Evolutionary conservation across 2,888 invertebrate genomes (phyloP), one percentile per base, ranked within the genome.

Genomic region (Drosophila suboccidentalis): DNA sequence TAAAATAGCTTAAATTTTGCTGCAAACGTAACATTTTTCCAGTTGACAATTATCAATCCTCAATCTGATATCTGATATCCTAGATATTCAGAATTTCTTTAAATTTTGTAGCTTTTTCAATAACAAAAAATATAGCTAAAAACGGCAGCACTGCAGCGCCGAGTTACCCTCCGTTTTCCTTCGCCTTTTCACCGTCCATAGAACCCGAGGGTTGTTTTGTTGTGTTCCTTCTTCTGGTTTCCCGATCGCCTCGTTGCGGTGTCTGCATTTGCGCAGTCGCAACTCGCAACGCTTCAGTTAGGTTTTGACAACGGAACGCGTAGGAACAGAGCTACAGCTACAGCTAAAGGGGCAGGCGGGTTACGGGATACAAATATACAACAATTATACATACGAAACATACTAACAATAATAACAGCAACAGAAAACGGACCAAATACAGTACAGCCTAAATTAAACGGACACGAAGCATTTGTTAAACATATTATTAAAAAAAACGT

Each of bases 261-360:
- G 80, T 59, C 63, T 71, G 82, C 75, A 47, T 80, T 54, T 66
- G 77, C 51, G 74, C 60, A 61, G 73, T 22, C 72, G 60, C 71
- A 57, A 44, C 53, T 69, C 46, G 53, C 71, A 60, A 63, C 59
- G 60, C 60, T 77, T 91, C 84, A 91, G 91, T 91, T 89, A 89
- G 90, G 82, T 84, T 90, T 91, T 81, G 82, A 82, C 90, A 82
- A 78, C 85, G 78, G 65, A 90, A 82, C 89, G 87, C 69, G 78
- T 71, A 89, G 91, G 89, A 90, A 83, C 90, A 79, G 34, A 61
- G 69, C 70, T 71, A 51, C 51, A 59, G 49, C 61, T 43, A 44
- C 44, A 57, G 22, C 34, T 62, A 70, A 49, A 62, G 75, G 82
- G 82, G 86, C 69, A 58, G 69, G 67, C 69, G 82, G 82, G 86